Evolutionary conservation across 1,140 invertebrate genomes (phyloP).

Genomic region (Melipona quadrifasciata): DNA sequence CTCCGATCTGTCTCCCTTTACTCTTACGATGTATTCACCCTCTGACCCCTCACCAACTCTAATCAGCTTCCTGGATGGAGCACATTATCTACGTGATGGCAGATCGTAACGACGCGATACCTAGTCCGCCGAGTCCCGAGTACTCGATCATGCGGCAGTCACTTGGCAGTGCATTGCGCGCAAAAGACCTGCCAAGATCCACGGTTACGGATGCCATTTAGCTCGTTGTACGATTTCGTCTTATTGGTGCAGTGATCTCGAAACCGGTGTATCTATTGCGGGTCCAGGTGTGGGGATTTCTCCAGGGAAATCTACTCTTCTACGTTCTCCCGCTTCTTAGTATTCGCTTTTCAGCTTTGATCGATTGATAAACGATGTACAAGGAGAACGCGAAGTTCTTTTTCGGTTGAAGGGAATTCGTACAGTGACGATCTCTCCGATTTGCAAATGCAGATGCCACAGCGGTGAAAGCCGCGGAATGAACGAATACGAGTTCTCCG

Average conservation of each 20-base stretch:
- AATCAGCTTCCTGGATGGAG: conserved; percentile 77
- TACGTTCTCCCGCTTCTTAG: background rate
- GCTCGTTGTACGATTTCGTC: conserved; percentile 41
- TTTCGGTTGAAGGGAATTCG: background rate
- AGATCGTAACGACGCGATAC: conserved; percentile 72
- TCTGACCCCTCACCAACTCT: conserved; percentile 48
- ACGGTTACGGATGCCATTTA: conserved; percentile 52
- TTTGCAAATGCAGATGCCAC: background rate
- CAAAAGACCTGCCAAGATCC: conserved; percentile 55
- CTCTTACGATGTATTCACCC: conserved; percentile 53
- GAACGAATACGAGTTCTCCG: conserved; percentile 19
- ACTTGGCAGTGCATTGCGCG: conserved; percentile 65
- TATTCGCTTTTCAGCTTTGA: too few species aligned
- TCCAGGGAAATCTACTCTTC: background rate
- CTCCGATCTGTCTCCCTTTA: conserved; percentile 30
- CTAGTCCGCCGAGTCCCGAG: conserved; percentile 61
- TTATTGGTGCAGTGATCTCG: conserved; percentile 52
- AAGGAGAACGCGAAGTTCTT: background rate
- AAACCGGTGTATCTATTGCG: background rate
- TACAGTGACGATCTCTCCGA: background rate
- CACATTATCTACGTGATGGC: conserved; percentile 78
- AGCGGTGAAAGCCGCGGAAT: conserved; percentile 52
- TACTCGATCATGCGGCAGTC: conserved; percentile 70
- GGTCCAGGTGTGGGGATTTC: conserved; percentile 37
- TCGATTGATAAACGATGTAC: too few species aligned